Percentiles rank a stretch among this genome's conserved stretches.
These are phyloP conservation scores for Porites cylindrica DNA, from an alignment of 92 coral and sea anemone species.

Conservation along the genomic window DNA sequence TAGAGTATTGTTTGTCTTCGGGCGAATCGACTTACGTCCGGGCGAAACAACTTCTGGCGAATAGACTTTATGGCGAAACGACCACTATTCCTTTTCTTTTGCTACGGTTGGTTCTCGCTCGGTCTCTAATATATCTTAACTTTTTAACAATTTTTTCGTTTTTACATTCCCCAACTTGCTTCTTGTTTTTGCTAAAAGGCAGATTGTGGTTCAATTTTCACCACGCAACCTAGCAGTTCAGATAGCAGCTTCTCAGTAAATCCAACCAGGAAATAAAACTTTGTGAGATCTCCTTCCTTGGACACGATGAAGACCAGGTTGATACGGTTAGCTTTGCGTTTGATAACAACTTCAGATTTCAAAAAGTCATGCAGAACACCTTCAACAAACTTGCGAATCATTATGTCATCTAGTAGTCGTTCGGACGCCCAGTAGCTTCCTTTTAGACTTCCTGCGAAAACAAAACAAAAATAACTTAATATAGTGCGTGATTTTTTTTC, in stretches of 20 bases:
- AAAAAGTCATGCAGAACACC: slow-evolving; percentile 95
- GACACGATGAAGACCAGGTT: slow-evolving; percentile 79
- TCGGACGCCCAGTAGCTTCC: slow-evolving; percentile 97
- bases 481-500: not conserved
- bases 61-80: too few species aligned
- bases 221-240: slow-evolving; percentile 88
- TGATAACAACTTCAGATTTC: slow-evolving; percentile 88
- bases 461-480: not conserved
- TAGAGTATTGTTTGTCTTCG: too few species aligned
- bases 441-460: slow-evolving; percentile 79
- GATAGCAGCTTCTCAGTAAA: slow-evolving; percentile 89
- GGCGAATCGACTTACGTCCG: too few species aligned
- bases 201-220: slow-evolving; percentile 88
- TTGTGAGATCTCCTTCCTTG: slow-evolving; percentile 66
- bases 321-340: slow-evolving; percentile 92
- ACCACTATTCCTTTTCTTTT: too few species aligned
- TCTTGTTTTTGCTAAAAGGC: not conserved
- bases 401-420: slow-evolving; percentile 92
- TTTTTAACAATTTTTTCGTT: not conserved
- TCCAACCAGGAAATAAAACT: slow-evolving; percentile 92
- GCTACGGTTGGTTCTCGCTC: too few species aligned
- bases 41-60: too few species aligned
- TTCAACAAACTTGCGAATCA: slow-evolving; percentile 92
- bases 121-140: too few species aligned
- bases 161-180: too few species aligned